A percentile compares a stretch with the other conserved stretches of the same genome.
Evolutionary conservation across 64 coral and sea anemone genomes (phyloP).

Genomic region (Actinia tenebrosa): DNA sequence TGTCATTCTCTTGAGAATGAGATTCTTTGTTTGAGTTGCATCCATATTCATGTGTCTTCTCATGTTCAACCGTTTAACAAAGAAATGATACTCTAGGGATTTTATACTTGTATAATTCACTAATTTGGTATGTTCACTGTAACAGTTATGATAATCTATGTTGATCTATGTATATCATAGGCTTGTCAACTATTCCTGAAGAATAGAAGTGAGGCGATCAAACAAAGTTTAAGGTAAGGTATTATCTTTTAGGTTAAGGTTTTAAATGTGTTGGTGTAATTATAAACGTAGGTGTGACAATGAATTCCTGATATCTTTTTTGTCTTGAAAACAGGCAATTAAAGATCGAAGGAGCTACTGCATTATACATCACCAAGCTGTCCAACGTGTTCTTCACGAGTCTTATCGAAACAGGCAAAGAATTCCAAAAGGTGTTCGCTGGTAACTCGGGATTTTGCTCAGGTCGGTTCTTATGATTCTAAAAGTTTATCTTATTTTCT

Average conservation of each 20-base stretch:
- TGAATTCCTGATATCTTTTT: background rate
- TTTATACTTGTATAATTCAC: too few relatives aligned
- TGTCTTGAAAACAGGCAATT: conserved; percentile 54
- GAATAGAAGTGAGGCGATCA: conserved; percentile 97
- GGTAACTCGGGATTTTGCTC: conserved; percentile 78
- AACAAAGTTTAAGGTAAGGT: conserved; percentile 83
- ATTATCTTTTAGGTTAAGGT: background rate
- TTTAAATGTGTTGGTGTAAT: background rate
- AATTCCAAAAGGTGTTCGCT: conserved; percentile 83
- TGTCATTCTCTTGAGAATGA: too few relatives aligned
- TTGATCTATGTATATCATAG: conserved; percentile 26
- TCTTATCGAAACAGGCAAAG: conserved; percentile 86
- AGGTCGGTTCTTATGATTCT: conserved; percentile 54
- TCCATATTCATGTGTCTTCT: too few relatives aligned
- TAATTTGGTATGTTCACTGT: background rate
- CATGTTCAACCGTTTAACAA: too few relatives aligned
- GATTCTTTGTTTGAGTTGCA: too few relatives aligned
- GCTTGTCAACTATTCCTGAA: conserved; percentile 88
- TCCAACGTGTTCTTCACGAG: conserved; percentile 93
- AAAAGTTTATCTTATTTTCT: too few relatives aligned
- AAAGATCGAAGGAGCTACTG: conserved; percentile 95
- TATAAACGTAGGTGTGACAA: too few relatives aligned
- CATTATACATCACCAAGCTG: conserved; percentile 87
- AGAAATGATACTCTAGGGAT: too few relatives aligned
- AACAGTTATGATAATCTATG: too few relatives aligned